These are phyloP conservation scores for Slavum lentiscoides DNA, from an alignment of 2,888 invertebrate genomes.

Conservation along the genomic window DNA sequence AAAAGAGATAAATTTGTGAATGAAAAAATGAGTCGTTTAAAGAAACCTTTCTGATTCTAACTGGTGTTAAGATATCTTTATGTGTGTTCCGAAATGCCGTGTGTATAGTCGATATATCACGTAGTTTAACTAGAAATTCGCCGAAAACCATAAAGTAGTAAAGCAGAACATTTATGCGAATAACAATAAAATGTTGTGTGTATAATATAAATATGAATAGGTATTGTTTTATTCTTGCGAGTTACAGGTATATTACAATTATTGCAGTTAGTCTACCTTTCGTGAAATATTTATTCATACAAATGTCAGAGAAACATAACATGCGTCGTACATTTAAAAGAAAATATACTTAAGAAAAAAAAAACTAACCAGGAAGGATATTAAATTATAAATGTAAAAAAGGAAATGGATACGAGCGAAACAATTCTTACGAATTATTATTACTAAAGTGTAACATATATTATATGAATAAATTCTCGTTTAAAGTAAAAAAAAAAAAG, in stretches of 20 bases:
- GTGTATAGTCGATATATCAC: not conserved
- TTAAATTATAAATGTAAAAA: constrained; percentile 9
- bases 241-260: not conserved
- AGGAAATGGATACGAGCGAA: not conserved
- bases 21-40: not conserved
- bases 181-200: not conserved
- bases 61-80: not conserved
- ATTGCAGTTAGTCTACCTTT: not conserved
- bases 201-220: not conserved
- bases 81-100: not conserved
- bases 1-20: not conserved
- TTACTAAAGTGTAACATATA: too few species aligned
- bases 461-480: not conserved
- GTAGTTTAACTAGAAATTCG: not conserved
- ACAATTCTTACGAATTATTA: not conserved
- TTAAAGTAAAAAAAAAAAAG: too few species aligned
- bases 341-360: not conserved
- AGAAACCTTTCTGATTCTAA: not conserved
- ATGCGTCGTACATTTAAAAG: not conserved
- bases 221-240: constrained; percentile 13
- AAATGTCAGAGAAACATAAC: not conserved
- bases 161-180: constrained; percentile 11
- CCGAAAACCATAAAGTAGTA: not conserved
- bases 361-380: not conserved
- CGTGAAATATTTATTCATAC: not conserved